Conservation (phyloP, 2,113 vertebrate species). For the Ageneiosus marmoratus region DNA sequence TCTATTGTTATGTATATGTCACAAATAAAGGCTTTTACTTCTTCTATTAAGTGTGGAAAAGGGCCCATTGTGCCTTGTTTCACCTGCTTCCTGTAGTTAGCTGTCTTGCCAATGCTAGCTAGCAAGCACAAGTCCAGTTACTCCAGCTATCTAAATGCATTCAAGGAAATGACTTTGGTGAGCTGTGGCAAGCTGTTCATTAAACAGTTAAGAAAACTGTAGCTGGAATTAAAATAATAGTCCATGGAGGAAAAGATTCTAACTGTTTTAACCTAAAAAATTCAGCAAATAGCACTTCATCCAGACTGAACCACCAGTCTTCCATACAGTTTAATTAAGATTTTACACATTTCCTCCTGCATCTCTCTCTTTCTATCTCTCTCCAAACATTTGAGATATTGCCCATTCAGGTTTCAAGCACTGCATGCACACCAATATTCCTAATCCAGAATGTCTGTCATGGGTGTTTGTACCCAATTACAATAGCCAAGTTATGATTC, state of each 20-base stretch:
- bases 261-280: not conserved
- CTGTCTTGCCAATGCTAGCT: not conserved
- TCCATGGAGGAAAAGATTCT: not conserved
- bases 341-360: not conserved
- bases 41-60: not conserved
- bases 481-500: not conserved
- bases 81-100: not conserved
- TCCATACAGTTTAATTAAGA: not conserved
- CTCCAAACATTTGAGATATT: not conserved
- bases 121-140: too few species aligned
- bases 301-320: not conserved
- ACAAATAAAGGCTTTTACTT: not conserved
- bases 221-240: not conserved
- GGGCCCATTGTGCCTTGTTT: conserved; percentile 4
- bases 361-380: not conserved
- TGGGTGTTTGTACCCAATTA: not conserved
- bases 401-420: not conserved
- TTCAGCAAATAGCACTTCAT: not conserved
- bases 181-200: not conserved
- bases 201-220: not conserved
- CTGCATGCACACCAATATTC: not conserved
- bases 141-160: not conserved
- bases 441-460: not conserved
- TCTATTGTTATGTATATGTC: not conserved
- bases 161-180: not conserved